A percentile compares a stretch with the other conserved stretches of the same genome.
Evolutionary conservation across 2,888 invertebrate genomes (phyloP).

Genomic region (Drosophila anomelani): DNA sequence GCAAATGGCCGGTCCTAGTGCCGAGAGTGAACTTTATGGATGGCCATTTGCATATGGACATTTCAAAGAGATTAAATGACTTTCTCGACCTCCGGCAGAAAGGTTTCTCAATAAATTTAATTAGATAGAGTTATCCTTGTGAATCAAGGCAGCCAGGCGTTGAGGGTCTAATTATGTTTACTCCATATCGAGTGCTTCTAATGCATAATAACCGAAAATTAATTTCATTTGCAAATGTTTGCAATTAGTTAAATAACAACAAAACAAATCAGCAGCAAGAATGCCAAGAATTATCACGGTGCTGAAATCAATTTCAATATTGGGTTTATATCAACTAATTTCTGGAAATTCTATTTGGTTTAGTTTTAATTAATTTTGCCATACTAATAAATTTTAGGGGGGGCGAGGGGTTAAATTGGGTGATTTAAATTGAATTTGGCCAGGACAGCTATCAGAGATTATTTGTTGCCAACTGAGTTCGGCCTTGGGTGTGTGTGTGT

Average conservation of each 20-base stretch:
- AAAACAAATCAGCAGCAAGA: neutral
- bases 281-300: neutral
- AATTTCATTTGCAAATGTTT: slow-evolving; percentile 34
- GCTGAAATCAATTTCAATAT: slow-evolving; percentile 37
- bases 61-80: slow-evolving; percentile 16
- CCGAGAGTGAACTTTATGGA: slow-evolving; percentile 14
- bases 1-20: slow-evolving; percentile 1
- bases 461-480: slow-evolving; percentile 45
- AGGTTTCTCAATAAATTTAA: slow-evolving; percentile 13
- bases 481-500: neutral
- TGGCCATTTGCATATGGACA: slow-evolving; percentile 21
- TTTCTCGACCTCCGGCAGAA: neutral
- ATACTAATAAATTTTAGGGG: slow-evolving; percentile 35
- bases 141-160: neutral
- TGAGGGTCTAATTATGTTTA: slow-evolving; percentile 9
- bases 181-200: neutral
- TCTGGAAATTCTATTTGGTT: slow-evolving; percentile 40
- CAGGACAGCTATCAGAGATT: slow-evolving; percentile 54
- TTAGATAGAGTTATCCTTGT: slow-evolving; percentile 8
- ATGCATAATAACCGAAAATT: slow-evolving; percentile 8
- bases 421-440: slow-evolving; percentile 48
- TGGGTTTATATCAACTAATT: slow-evolving; percentile 32
- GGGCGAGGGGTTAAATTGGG: slow-evolving; percentile 1
- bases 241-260: slow-evolving; percentile 44
- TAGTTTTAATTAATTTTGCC: slow-evolving; percentile 67